Evolutionary conservation across 2,888 invertebrate species (phyloP).

Genomic region (Metalampra italica): DNA sequence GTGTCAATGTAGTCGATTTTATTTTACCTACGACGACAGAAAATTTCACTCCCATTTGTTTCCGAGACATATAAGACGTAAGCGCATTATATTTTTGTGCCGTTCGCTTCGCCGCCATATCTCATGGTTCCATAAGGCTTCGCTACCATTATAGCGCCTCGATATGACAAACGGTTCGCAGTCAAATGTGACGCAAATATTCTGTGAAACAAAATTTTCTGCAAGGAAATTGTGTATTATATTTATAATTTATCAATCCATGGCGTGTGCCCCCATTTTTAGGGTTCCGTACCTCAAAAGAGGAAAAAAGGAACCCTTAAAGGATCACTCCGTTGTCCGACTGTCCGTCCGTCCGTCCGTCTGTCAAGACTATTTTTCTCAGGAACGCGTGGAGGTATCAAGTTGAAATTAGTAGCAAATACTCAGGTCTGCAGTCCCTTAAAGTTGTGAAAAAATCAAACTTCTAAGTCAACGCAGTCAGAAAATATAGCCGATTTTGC

Average conservation of each 20-base stretch:
- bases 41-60: conserved; percentile 52
- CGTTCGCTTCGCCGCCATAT: conserved; percentile 49
- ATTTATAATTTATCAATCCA: conserved; percentile 7
- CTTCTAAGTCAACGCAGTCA: too few relatives aligned
- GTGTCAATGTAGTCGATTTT: conserved; percentile 31
- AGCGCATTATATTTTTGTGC: conserved; percentile 56
- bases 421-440: too few relatives aligned
- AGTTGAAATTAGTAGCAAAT: too few relatives aligned
- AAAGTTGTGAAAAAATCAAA: too few relatives aligned
- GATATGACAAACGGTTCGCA: conserved; percentile 52
- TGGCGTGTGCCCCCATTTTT: too few relatives aligned
- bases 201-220: conserved; percentile 28
- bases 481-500: too few relatives aligned
- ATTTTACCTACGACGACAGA: conserved; percentile 30
- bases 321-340: too few relatives aligned
- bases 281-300: too few relatives aligned
- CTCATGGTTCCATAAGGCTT: conserved; percentile 49
- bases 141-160: conserved; percentile 53
- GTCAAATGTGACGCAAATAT: conserved; percentile 44
- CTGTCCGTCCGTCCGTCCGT: too few relatives aligned
- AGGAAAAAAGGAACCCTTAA: too few relatives aligned
- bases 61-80: conserved; percentile 48
- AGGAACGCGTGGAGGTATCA: too few relatives aligned
- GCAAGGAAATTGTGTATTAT: conserved; percentile 13
- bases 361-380: too few relatives aligned